Evolutionary conservation across 2,797 vertebrate genomes (phyloP), one percentile per base, ranked within the genome.

Genomic region (Ctenopoma kingsleyae): DNA sequence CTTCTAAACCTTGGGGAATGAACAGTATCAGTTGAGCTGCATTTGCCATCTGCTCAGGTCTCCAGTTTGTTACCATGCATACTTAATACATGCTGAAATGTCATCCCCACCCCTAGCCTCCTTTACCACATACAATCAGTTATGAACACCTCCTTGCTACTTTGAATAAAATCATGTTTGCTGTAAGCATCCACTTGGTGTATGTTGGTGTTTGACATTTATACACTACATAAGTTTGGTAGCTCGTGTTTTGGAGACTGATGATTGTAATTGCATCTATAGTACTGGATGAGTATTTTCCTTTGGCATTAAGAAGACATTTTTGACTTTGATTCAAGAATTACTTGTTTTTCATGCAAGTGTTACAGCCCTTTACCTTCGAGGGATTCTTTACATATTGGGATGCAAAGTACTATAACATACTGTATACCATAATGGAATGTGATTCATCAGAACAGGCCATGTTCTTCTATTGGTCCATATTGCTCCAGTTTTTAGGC

Each of bases 1-100:
- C 23, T 13, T 30, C 47, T n/a, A 22, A 41, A 53, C 50, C 38
- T 56, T 69, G 52, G 54, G 52, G 65, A 69, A 49, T 53, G 7
- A 77, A 47, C 22, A 10, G 15, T 59, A 72, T 69, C 52, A 50
- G 0, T 46, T 51, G 23, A 59, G 65, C 74, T 52, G 47, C 23
- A 6, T 70, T 75, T 12, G 10, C 77, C 82, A 84, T 85, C 81
- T 89, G 82, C 55, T 78, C 40, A 47, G 57, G 49, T 65, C 68
- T 66, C 69, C 12, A 43, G 47, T 67, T 38, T 32, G 63, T 57
- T 43, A 6, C 67, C 48, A 46, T 56, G 53, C 56, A 69, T 79
- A 73, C 68, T 53, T 41, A 64, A 60, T 56, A 68, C 70, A 77
- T 61, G 43, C 32, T 70, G 52, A 80, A 80, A 82, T 78, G 71